phyloP scores from a whole-genome alignment of 2,797 vertebrate genomes.

The Margarornis squamiger region DNA sequence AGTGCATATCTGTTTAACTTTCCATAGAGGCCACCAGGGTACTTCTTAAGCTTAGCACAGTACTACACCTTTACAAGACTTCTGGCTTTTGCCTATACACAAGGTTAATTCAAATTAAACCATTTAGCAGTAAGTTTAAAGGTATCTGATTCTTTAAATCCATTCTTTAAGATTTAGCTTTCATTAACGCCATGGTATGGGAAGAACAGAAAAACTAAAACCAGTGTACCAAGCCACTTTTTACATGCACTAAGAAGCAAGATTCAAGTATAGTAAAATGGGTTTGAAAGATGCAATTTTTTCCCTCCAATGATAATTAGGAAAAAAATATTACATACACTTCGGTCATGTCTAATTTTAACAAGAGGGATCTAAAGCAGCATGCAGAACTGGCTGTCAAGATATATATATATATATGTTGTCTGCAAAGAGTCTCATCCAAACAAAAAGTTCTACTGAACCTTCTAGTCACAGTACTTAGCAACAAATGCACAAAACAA shows the following conservation, averaged over 20 bases:
- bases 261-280: neutral
- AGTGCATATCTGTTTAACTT: neutral
- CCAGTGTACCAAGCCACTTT: neutral
- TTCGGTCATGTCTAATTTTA: neutral
- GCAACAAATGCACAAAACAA: neutral
- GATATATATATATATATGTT: neutral
- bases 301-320: neutral
- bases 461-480: neutral
- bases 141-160: constrained; percentile 5
- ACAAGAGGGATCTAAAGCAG: neutral
- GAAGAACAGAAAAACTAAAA: constrained; percentile 23
- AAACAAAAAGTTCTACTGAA: neutral
- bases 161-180: neutral
- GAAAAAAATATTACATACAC: neutral
- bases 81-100: neutral
- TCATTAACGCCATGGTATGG: neutral
- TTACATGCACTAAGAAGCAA: neutral
- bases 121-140: neutral
- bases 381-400: neutral
- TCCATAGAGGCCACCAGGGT: neutral
- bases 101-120: neutral
- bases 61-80: neutral
- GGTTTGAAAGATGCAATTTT: neutral
- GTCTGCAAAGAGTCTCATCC: neutral
- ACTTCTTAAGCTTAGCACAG: neutral